Conservation (phyloP, 2,888 invertebrate species). For the Clepsis dumicolana region DNA sequence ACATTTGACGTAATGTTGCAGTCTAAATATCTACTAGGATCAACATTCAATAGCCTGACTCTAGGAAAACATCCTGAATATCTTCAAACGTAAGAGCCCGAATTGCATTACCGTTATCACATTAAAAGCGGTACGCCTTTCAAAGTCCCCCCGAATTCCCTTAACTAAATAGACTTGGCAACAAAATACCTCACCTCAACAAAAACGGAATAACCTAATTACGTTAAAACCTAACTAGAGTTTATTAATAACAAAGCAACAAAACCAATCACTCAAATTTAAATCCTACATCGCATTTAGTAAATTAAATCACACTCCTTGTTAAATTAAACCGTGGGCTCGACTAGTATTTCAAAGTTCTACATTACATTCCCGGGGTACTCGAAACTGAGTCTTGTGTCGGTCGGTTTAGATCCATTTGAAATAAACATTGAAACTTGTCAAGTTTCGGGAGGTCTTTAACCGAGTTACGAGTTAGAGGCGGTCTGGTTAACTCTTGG, state of each 20-base stretch:
- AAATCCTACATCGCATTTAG: not conserved
- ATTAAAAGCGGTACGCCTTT: not conserved
- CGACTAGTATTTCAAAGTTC: not conserved
- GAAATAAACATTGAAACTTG: constrained; percentile 9
- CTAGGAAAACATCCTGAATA: too few relatives aligned
- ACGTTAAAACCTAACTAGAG: not conserved
- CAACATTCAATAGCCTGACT: too few relatives aligned
- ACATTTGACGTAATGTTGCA: too few relatives aligned
- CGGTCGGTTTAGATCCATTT: not conserved
- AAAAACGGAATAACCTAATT: constrained; percentile 1
- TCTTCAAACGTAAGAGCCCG: too few relatives aligned
- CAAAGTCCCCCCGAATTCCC: not conserved
- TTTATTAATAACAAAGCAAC: constrained; percentile 11
- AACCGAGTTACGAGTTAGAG: constrained; percentile 30
- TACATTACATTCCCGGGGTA: not conserved
- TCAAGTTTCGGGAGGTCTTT: constrained; percentile 20
- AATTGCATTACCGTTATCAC: too few relatives aligned
- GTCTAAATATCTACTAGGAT: too few relatives aligned
- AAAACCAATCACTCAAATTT: constrained; percentile 10
- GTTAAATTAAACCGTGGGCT: constrained; percentile 4
- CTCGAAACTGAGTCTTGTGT: not conserved
- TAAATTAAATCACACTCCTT: not conserved
- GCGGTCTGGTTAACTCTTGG: constrained; percentile 19
- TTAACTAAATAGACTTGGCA: not conserved
- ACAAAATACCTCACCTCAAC: not conserved